A percentile compares a stretch with the other conserved stretches of the same genome.
phyloP scores from a whole-genome alignment of 2,888 invertebrate species.

The Cheilosia impressa region DNA sequence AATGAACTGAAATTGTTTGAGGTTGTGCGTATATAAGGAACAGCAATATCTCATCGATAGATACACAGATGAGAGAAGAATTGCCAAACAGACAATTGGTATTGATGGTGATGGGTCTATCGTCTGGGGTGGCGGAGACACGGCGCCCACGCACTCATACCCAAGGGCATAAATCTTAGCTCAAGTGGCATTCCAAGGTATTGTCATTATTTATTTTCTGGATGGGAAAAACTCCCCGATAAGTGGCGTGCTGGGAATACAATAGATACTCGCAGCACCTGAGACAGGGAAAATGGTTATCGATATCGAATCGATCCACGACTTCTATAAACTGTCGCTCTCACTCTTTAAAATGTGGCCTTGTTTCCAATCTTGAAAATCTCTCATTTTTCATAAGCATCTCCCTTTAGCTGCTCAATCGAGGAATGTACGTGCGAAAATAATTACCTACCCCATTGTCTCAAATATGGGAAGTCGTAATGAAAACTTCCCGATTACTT shows the following conservation, averaged over 20 bases:
- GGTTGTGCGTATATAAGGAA: slow-evolving; percentile 41
- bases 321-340: too few relatives aligned
- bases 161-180: slow-evolving; percentile 68
- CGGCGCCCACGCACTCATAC: slow-evolving; percentile 41
- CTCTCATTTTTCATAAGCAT: neutral
- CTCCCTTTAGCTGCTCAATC: slow-evolving; percentile 7
- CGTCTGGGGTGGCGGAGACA: slow-evolving; percentile 40
- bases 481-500: slow-evolving; percentile 65
- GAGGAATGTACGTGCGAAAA: slow-evolving; percentile 53
- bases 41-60: slow-evolving; percentile 72
- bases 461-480: slow-evolving; percentile 46
- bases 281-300: slow-evolving; percentile 42
- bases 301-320: too few relatives aligned
- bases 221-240: slow-evolving; percentile 16
- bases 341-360: neutral
- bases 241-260: slow-evolving; percentile 69
- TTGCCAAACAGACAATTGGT: slow-evolving; percentile 74
- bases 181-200: slow-evolving; percentile 72
- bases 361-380: slow-evolving; percentile 5
- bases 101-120: slow-evolving; percentile 72
- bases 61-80: slow-evolving; percentile 69
- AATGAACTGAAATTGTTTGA: slow-evolving; percentile 64
- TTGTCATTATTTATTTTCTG: slow-evolving; percentile 67
- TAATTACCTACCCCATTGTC: slow-evolving; percentile 70
- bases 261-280: slow-evolving; percentile 50